Percentiles rank a stretch among this genome's conserved stretches.
phyloP scores from a whole-genome alignment of 2,888 invertebrate genomes.

The Dysmachus trigonus region DNA sequence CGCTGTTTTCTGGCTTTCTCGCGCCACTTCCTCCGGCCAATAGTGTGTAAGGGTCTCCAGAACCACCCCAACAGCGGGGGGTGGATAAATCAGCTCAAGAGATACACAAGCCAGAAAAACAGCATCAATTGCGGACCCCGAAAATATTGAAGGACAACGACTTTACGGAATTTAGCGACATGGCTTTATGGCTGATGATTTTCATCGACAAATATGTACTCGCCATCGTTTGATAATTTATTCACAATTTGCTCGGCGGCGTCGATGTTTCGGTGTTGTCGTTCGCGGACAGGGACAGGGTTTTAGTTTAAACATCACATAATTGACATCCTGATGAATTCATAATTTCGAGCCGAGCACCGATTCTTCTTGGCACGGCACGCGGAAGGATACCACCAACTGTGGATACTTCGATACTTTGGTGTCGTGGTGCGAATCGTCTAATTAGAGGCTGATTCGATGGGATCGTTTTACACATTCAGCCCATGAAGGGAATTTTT shows the following conservation, averaged over 20 bases:
- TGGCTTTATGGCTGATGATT: slow-evolving; percentile 19
- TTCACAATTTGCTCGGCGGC: slow-evolving; percentile 12
- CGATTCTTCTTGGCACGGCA: background rate
- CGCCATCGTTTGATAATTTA: slow-evolving; percentile 22
- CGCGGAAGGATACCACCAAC: background rate
- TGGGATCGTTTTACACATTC: background rate
- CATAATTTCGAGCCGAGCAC: background rate
- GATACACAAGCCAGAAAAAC: slow-evolving; percentile 10
- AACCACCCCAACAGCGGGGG: background rate
- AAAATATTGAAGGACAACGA: background rate
- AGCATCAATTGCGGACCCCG: slow-evolving; percentile 2
- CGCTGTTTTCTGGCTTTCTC: slow-evolving; percentile 18
- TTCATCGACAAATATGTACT: slow-evolving; percentile 4
- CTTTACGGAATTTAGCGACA: slow-evolving; percentile 12
- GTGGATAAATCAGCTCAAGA: slow-evolving; percentile 16
- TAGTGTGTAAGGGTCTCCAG: too few relatives aligned
- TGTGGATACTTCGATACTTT: too few relatives aligned
- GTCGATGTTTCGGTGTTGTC: too few relatives aligned
- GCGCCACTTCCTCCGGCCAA: background rate
- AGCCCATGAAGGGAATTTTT: background rate
- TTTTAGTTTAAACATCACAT: background rate
- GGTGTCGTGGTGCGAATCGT: background rate
- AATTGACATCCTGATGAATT: slow-evolving; percentile 2
- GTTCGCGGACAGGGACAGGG: background rate
- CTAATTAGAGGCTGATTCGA: background rate